Conservation (phyloP, 2,113 vertebrate species). For the Marmota flaviventris region DNA sequence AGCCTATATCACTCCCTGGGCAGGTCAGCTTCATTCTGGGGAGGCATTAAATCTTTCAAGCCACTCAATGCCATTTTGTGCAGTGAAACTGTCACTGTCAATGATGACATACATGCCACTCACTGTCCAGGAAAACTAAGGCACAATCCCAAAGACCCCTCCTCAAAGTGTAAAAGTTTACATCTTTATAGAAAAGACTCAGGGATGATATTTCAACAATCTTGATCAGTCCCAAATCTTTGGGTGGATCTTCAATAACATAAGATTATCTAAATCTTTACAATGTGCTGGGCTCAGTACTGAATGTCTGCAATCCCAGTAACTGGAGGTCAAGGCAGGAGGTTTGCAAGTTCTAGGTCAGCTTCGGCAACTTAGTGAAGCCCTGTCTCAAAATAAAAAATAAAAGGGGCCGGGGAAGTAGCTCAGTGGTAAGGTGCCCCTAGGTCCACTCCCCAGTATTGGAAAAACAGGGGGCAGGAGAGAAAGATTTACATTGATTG, state of each 20-base stretch:
- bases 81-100: conserved; percentile 39
- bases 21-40: background rate
- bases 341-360: too few relatives aligned
- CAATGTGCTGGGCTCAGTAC: too few relatives aligned
- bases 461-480: too few relatives aligned
- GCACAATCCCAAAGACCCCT: background rate
- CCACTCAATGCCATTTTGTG: conserved; percentile 59
- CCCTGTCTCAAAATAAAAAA: too few relatives aligned
- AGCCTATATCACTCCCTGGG: background rate
- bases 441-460: too few relatives aligned
- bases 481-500: background rate
- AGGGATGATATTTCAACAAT: background rate
- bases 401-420: too few relatives aligned
- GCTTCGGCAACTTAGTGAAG: too few relatives aligned
- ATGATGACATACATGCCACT: conserved; percentile 7
- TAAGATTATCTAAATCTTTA: background rate
- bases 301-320: too few relatives aligned
- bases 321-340: too few relatives aligned
- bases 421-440: too few relatives aligned
- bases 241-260: background rate
- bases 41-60: conserved; percentile 64
- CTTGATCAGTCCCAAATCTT: background rate
- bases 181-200: background rate
- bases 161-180: background rate
- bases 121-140: background rate